Conservation (phyloP, 2,113 vertebrate genomes). For the Pyxicephalus adspersus region DNA sequence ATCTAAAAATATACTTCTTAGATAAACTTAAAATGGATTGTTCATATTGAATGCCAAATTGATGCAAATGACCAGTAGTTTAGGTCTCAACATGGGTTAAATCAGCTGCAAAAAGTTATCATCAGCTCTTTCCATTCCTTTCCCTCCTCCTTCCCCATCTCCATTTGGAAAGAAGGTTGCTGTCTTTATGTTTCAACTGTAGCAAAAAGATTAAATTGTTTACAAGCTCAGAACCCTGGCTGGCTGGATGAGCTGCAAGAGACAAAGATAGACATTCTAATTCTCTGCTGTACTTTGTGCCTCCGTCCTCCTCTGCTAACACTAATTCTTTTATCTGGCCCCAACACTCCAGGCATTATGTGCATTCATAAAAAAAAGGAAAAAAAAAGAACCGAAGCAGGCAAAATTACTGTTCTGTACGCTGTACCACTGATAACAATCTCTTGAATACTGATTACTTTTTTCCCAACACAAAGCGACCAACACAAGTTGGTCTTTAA, state of each 20-base stretch:
- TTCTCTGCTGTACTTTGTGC: constrained; percentile 89
- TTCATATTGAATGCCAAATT: too few species aligned
- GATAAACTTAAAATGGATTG: too few species aligned
- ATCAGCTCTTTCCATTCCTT: constrained; percentile 9
- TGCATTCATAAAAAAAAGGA: constrained; percentile 82
- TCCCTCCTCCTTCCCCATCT: constrained; percentile 36
- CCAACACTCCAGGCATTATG: constrained; percentile 96
- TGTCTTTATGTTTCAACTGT: constrained; percentile 86
- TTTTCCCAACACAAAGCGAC: constrained; percentile 81
- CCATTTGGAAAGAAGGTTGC: constrained; percentile 71
- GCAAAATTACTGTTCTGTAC: constrained; percentile 88
- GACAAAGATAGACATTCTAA: constrained; percentile 99
- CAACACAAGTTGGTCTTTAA: constrained; percentile 95
- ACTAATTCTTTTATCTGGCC: constrained; percentile 99
- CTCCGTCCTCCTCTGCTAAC: constrained; percentile 84
- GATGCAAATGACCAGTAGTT: neutral
- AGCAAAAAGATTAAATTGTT: constrained; percentile 99
- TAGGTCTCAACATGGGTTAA: constrained; percentile 1
- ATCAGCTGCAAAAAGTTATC: constrained; percentile 23
- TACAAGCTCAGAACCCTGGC: constrained; percentile 89
- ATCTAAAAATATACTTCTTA: too few species aligned
- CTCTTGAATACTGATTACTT: constrained; percentile 95
- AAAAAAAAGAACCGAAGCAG: constrained; percentile 73
- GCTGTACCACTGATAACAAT: constrained; percentile 91
- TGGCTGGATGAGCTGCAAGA: constrained; percentile 92